phyloP scores from a whole-genome alignment of 2,888 invertebrate genomes.

The Drosophila algonquin region DNA sequence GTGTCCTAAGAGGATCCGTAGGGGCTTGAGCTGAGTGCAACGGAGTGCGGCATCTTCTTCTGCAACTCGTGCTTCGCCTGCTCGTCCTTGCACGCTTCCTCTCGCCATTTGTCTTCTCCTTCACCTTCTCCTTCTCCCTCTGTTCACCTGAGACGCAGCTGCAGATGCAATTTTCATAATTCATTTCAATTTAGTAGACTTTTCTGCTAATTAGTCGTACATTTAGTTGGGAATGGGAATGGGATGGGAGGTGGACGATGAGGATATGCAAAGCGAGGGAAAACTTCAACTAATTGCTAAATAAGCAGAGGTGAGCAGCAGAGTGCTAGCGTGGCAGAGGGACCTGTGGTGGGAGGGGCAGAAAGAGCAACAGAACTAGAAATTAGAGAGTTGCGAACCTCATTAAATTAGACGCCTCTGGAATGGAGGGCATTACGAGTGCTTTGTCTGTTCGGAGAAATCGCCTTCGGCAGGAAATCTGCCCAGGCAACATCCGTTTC shows the following conservation, averaged over 20 bases:
- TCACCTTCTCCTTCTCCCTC: constrained; percentile 1
- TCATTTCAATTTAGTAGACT: constrained; percentile 51
- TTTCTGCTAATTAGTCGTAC: constrained; percentile 66
- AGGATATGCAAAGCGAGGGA: constrained; percentile 8
- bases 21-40: background rate
- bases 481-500: constrained; percentile 55
- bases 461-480: constrained; percentile 41
- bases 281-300: constrained; percentile 64
- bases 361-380: background rate
- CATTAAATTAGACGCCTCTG: constrained; percentile 67
- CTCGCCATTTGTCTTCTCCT: too few relatives aligned
- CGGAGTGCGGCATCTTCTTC: constrained; percentile 1
- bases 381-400: background rate
- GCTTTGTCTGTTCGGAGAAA: constrained; percentile 54
- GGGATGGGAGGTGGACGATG: background rate
- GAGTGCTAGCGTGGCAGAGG: background rate
- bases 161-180: constrained; percentile 70
- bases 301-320: constrained; percentile 41
- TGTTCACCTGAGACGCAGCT: constrained; percentile 26
- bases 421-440: constrained; percentile 36
- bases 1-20: background rate
- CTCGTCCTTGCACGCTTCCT: background rate
- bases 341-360: background rate
- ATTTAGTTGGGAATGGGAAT: constrained; percentile 45
- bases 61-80: background rate